These are phyloP conservation scores for Andrena marginata DNA, from an alignment of 2,888 invertebrate genomes.

Conservation along the genomic window DNA sequence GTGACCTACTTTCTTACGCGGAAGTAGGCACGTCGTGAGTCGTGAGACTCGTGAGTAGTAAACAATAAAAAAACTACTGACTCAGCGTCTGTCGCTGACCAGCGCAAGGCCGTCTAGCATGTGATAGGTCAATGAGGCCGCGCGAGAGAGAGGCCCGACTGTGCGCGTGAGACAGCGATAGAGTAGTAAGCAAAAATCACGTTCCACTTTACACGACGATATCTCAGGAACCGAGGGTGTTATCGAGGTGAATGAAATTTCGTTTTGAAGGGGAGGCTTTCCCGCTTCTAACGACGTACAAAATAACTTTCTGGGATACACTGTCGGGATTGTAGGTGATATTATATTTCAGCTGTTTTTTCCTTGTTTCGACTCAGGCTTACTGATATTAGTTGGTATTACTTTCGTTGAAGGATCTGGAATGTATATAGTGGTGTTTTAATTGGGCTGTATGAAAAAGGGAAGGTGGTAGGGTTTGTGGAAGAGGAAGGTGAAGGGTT, in stretches of 20 bases:
- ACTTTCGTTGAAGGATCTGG: no score
- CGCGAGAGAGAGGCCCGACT: background rate
- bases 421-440: no score
- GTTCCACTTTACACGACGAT: background rate
- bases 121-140: background rate
- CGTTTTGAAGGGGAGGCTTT: background rate
- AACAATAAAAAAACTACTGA: slow-evolving; percentile 4
- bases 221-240: background rate
- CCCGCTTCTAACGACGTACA: background rate
- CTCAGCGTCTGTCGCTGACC: slow-evolving; percentile 6
- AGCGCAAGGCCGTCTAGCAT: background rate
- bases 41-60: background rate
- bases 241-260: background rate
- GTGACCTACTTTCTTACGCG: background rate
- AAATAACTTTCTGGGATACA: no score
- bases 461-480: no score
- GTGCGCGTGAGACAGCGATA: background rate
- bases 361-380: no score
- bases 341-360: no score
- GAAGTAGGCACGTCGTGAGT: background rate
- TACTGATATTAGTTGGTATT: no score
- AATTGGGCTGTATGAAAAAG: no score
- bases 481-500: no score
- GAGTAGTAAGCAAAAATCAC: background rate
- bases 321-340: no score